A percentile compares a stretch with the other conserved stretches of the same genome.
phyloP scores from a whole-genome alignment of 2,888 invertebrate species.

The Morpho deidamia region DNA sequence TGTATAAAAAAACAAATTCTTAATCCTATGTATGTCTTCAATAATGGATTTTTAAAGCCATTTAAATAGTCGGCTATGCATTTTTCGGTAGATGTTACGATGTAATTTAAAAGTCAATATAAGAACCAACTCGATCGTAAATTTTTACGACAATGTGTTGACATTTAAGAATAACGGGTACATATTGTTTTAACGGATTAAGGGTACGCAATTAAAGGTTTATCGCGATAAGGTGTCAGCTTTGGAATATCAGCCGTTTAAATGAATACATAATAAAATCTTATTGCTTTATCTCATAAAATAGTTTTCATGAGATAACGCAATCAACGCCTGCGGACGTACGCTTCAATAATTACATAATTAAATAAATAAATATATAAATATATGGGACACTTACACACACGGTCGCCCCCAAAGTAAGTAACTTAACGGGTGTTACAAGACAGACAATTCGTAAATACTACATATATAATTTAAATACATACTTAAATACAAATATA shows the following conservation, averaged over 20 bases:
- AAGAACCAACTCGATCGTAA: conserved; percentile 15
- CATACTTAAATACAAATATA: too few species aligned
- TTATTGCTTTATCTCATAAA: conserved; percentile 2
- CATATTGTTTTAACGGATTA: conserved; percentile 19
- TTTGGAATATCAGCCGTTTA: neutral
- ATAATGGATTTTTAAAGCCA: neutral
- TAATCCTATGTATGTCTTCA: neutral
- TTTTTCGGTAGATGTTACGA: neutral
- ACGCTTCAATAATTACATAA: too few species aligned
- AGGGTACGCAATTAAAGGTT: conserved; percentile 18
- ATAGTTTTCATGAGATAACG: too few species aligned
- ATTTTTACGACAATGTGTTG: conserved; percentile 25
- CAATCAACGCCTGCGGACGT: too few species aligned
- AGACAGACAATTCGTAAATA: too few species aligned
- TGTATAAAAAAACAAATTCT: neutral
- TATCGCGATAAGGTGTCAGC: conserved; percentile 17
- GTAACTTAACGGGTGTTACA: too few species aligned
- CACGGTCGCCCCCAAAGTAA: too few species aligned
- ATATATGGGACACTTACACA: too few species aligned
- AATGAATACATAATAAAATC: neutral
- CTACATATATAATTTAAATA: too few species aligned
- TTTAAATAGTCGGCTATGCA: neutral
- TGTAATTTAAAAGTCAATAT: conserved; percentile 4
- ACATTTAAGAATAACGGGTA: conserved; percentile 21
- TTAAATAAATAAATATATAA: too few species aligned